Base-by-base conservation (phyloP, 2,113 vertebrate species). In the Micronycteris hirsuta region DNA sequence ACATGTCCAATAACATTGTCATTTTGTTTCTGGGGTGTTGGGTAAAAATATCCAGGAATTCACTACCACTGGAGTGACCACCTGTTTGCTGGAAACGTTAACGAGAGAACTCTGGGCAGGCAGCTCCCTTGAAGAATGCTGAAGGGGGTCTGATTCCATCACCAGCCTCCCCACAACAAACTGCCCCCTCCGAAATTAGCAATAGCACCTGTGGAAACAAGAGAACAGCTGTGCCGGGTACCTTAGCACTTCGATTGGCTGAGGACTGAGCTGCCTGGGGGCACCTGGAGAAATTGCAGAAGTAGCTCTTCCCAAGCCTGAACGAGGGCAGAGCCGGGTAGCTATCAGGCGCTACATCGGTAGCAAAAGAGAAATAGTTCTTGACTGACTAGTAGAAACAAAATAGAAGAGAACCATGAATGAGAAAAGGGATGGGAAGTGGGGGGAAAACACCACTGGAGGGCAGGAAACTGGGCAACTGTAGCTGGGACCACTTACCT, bases 11-110 rank as follows among this genome's bases (percentile, higher is more conserved):
- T 96, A 96, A 95, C 80, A 97, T 41, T 90, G 97, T 92, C 95
- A 58, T 97, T 98, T 97, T 26, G 94, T 95, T 97, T 94, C 95
- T 95, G 97, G 96, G 88, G 94, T 97, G 91, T 97, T 96, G 93
- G 95, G 97, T 98, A 97, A 98, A 98, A 98, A 98, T 98, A 98
- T 67, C 68, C 95, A 80, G 98, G 98, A 98, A 98, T 98, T 98
- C 97, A 91, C 87, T 92, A 89, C 94, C 95, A 97, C 88, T 83
- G 91, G 94, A 77, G 84, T 94, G 1, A 82, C 97, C 98, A 98
- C 97, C 97, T 98, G 98, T 98, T 97, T 97, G 91, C 96, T 94
- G 71, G 88, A 96, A 96, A 96, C 31, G 54, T 95, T 97, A 85
- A 93, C 93, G 80, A 94, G 73, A 74, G 96, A 92, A 91, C 24